phyloP scores from a whole-genome alignment of 1,140 invertebrate genomes.

The Drosophila paulistorum region DNA sequence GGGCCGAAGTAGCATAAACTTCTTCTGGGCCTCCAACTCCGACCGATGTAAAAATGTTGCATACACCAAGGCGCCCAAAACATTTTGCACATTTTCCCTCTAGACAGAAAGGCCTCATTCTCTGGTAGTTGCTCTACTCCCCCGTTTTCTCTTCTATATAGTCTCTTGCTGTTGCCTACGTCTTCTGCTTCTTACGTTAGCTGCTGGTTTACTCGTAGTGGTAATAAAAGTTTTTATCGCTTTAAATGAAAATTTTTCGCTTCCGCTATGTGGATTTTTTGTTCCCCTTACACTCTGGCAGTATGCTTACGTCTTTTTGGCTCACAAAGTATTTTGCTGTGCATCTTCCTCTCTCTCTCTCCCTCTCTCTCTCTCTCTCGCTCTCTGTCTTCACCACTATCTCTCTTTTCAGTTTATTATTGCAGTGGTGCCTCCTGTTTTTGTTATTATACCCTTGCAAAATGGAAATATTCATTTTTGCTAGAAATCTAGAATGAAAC shows the following conservation, averaged over 20 bases:
- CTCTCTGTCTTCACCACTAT: background rate
- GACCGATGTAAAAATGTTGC: constrained; percentile 50
- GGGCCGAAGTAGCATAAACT: constrained; percentile 19
- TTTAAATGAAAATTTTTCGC: constrained; percentile 62
- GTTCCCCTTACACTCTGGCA: constrained; percentile 16
- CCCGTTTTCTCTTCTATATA: constrained; percentile 7
- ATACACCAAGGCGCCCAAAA: constrained; percentile 44
- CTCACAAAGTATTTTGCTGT: background rate
- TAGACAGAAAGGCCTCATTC: background rate
- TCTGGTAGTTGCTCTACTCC: background rate
- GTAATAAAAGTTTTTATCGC: constrained; percentile 75
- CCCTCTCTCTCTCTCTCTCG: background rate
- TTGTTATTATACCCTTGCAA: constrained; percentile 33
- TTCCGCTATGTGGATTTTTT: constrained; percentile 46
- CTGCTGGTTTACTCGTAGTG: constrained; percentile 43
- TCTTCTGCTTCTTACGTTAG: constrained; percentile 10
- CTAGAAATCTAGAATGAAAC: no score
- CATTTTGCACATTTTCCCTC: constrained; percentile 47
- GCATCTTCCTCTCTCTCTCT: background rate
- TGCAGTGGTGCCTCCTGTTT: constrained; percentile 25
- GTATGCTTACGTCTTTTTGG: background rate
- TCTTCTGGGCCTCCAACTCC: background rate
- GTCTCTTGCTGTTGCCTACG: background rate
- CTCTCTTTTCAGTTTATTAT: constrained; percentile 14
- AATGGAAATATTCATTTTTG: background rate